Percentiles rank a stretch among this genome's conserved stretches.
Evolutionary conservation across 1,140 invertebrate genomes (phyloP).

Genomic region (Ips nitidus): DNA sequence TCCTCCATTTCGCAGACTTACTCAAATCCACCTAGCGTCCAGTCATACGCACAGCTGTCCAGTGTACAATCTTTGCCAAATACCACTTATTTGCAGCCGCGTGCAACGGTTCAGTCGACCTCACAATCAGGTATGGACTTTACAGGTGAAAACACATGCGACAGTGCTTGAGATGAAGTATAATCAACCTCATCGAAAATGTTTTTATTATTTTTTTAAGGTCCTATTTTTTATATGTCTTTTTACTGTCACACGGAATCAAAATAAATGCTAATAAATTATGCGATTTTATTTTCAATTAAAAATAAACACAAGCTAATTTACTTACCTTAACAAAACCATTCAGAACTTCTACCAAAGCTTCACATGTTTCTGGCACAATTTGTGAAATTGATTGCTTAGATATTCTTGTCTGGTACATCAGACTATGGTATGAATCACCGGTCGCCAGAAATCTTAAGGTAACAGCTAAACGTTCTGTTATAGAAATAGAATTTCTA

Average conservation of each 20-base stretch:
- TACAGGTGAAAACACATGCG: too few species aligned
- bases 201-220: neutral
- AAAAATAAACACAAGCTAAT: neutral
- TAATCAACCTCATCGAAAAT: neutral
- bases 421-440: neutral
- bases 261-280: neutral
- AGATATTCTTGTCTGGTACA: neutral
- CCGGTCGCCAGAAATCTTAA: neutral
- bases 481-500: neutral
- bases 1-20: too few species aligned
- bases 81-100: too few species aligned
- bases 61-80: too few species aligned
- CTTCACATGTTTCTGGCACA: neutral
- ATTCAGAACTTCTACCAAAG: too few species aligned
- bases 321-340: neutral
- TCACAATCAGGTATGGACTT: too few species aligned
- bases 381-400: neutral
- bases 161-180: neutral
- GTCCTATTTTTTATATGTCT: neutral
- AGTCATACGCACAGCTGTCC: too few species aligned
- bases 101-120: too few species aligned
- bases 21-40: too few species aligned
- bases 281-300: too few species aligned
- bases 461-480: neutral
- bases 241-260: neutral